These are phyloP conservation scores for Pangasianodon hypophthalmus DNA, from an alignment of 2,113 vertebrate genomes.

Conservation along the genomic window DNA sequence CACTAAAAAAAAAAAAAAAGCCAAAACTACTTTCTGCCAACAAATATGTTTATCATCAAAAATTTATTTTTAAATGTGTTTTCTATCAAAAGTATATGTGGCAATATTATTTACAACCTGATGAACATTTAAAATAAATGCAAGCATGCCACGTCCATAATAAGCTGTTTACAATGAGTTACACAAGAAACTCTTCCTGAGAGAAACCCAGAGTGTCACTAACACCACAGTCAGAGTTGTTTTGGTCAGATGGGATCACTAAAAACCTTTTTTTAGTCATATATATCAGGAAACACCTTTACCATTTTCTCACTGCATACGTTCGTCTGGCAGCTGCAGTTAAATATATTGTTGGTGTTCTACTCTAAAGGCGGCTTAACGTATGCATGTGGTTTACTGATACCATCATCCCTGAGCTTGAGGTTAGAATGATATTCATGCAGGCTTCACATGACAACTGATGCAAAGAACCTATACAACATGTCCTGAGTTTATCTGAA, in stretches of 20 bases:
- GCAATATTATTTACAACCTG: neutral
- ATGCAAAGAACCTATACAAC: neutral
- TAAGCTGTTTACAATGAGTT: neutral
- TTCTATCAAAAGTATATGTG: neutral
- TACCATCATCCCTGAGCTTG: neutral
- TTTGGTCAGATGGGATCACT: neutral
- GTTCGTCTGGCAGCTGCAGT: neutral
- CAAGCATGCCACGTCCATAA: neutral
- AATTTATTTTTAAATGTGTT: neutral
- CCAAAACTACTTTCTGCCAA: neutral
- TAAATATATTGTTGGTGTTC: neutral
- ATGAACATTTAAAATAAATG: neutral
- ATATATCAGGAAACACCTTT: neutral
- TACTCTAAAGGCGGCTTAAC: neutral
- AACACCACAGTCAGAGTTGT: neutral
- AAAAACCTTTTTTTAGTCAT: neutral
- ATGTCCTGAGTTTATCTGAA: neutral
- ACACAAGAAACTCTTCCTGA: neutral
- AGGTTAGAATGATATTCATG: neutral
- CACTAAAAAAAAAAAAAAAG: neutral
- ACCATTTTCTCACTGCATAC: neutral
- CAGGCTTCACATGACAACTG: neutral
- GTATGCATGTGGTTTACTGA: constrained; percentile 17
- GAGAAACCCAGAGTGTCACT: neutral
- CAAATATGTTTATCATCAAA: neutral